Percentiles rank a stretch among this genome's conserved stretches.
These are phyloP conservation scores for Eupithecia insigniata DNA, from an alignment of 2,888 invertebrate genomes.

Conservation along the genomic window DNA sequence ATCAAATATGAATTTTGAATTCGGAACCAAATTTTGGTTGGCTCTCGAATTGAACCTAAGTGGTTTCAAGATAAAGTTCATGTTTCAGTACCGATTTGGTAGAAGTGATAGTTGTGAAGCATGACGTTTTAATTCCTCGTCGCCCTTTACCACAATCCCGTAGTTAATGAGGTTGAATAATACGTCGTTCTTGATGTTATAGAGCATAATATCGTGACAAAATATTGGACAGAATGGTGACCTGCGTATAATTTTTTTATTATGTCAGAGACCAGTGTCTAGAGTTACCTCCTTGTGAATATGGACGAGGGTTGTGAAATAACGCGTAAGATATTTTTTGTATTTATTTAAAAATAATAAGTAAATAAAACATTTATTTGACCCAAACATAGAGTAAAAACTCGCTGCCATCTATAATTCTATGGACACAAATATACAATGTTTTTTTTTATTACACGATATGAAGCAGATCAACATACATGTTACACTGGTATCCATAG, in stretches of 20 bases:
- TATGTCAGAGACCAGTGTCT: too few species aligned
- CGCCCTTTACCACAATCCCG: conserved; percentile 49
- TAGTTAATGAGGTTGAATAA: conserved; percentile 35
- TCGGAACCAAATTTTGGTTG: background rate
- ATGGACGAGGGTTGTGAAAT: too few species aligned
- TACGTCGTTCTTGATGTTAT: background rate
- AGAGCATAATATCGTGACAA: background rate
- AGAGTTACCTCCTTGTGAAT: too few species aligned
- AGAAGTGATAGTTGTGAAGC: conserved; percentile 21
- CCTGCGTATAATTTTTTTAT: background rate
- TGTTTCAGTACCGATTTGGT: conserved; percentile 3
- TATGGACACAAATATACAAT: too few species aligned
- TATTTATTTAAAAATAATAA: too few species aligned
- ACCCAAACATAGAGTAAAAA: too few species aligned
- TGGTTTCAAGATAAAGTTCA: conserved; percentile 1
- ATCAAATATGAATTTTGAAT: background rate
- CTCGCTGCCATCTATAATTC: too few species aligned
- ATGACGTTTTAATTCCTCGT: conserved; percentile 52
- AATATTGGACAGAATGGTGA: background rate
- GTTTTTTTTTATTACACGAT: too few species aligned
- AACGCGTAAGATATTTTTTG: too few species aligned
- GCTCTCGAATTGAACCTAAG: background rate
- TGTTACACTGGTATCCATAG: too few species aligned
- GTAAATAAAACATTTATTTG: too few species aligned
- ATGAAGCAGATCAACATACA: too few species aligned